Conservation (phyloP, 1,140 invertebrate species). For the Mamestra configurata region DNA sequence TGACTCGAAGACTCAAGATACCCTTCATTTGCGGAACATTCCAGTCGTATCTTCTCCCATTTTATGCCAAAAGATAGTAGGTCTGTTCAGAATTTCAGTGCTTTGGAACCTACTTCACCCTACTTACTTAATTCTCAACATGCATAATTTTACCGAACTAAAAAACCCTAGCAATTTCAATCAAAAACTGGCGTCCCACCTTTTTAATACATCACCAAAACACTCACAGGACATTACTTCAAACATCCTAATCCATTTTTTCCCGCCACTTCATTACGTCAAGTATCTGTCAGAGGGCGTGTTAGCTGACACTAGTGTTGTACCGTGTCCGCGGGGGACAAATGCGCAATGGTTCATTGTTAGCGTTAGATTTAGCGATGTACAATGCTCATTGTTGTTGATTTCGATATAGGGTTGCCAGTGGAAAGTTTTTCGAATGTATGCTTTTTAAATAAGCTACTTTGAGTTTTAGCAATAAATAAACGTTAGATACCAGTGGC, state of each 20-base stretch:
- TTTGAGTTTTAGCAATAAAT: not conserved
- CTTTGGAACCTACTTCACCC: no score
- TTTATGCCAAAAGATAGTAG: no score
- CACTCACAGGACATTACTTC: not conserved
- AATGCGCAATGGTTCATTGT: slow-evolving; percentile 65
- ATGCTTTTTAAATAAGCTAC: no score
- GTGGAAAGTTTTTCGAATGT: not conserved
- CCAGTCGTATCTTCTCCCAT: no score
- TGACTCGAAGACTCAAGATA: no score
- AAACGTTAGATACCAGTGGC: no score
- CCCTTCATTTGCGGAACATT: no score
- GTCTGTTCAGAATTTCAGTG: no score
- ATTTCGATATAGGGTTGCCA: slow-evolving; percentile 50
- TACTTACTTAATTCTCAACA: no score
- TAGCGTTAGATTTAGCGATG: slow-evolving; percentile 57
- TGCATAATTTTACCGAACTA: no score
- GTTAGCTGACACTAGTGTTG: slow-evolving; percentile 27
- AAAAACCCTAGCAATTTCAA: no score
- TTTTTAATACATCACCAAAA: not conserved
- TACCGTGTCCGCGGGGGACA: slow-evolving; percentile 57
- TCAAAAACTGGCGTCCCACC: not conserved
- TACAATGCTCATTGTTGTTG: slow-evolving; percentile 36
- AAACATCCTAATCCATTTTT: slow-evolving; percentile 21
- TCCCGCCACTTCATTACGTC: slow-evolving; percentile 28
- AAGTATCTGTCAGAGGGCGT: slow-evolving; percentile 19